These are phyloP conservation scores for Drosophila tanythrix DNA, from an alignment of 2,888 invertebrate species.

Conservation along the genomic window DNA sequence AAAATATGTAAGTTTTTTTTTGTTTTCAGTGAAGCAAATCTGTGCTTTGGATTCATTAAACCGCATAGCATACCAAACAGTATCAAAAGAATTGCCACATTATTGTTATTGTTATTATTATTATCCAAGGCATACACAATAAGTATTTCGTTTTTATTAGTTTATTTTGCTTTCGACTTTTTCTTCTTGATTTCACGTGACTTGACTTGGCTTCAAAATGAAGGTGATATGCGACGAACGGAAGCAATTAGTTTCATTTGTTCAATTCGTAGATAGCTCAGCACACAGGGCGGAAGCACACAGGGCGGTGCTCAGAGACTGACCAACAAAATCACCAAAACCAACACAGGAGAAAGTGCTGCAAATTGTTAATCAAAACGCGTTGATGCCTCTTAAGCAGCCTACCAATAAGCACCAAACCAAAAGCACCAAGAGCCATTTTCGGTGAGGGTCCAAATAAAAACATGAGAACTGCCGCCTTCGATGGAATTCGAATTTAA, in stretches of 20 bases:
- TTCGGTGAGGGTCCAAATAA: conserved; percentile 5
- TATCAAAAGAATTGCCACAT: conserved; percentile 63
- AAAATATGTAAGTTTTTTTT: not conserved
- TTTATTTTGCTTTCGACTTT: conserved; percentile 10
- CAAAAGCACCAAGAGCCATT: conserved; percentile 12
- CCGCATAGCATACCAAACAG: conserved; percentile 38
- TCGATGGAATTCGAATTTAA: not conserved
- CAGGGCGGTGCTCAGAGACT: conserved; percentile 1
- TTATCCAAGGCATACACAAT: conserved; percentile 46
- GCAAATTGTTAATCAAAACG: conserved; percentile 66
- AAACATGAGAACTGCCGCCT: not conserved
- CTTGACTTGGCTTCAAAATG: conserved; percentile 43
- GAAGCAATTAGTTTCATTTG: conserved; percentile 74
- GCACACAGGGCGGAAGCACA: not conserved
- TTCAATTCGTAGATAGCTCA: conserved; percentile 24
- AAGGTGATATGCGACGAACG: conserved; percentile 74
- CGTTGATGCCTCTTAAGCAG: conserved; percentile 45
- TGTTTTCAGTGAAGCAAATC: conserved; percentile 41
- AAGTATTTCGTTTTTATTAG: conserved; percentile 26
- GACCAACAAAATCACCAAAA: not conserved
- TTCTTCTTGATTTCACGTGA: conserved; percentile 9
- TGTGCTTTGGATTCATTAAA: conserved; percentile 59
- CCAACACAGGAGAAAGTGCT: conserved; percentile 62
- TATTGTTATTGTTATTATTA: conserved; percentile 27
- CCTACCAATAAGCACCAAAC: conserved; percentile 27